These are phyloP conservation scores for Andrena flavipes DNA, from an alignment of 2,888 invertebrate species.

Conservation along the genomic window DNA sequence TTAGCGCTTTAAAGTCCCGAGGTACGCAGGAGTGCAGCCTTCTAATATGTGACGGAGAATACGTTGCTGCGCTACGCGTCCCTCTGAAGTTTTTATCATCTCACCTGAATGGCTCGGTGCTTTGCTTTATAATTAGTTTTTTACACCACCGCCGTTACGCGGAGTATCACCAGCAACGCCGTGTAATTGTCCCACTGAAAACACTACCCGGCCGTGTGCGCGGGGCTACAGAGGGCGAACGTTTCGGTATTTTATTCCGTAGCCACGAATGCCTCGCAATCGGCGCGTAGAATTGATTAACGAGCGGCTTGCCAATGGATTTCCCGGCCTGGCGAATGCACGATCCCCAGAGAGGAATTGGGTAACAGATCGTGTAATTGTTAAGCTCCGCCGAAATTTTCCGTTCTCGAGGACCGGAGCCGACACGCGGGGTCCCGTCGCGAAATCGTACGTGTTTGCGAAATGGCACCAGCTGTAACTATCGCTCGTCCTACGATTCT, in stretches of 20 bases:
- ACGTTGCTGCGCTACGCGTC: no score
- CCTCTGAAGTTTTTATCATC: no score
- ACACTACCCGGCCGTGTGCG: background rate
- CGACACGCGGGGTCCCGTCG: background rate
- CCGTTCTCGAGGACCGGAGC: background rate
- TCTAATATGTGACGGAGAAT: no score
- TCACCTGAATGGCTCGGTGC: no score
- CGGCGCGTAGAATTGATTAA: slow-evolving; percentile 67
- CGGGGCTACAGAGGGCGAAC: background rate
- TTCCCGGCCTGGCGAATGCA: slow-evolving; percentile 50
- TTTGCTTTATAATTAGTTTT: background rate
- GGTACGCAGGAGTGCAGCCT: no score
- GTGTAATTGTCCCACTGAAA: slow-evolving; percentile 2
- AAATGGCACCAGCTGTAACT: slow-evolving; percentile 21
- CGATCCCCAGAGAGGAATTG: slow-evolving; percentile 57
- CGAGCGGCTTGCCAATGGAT: slow-evolving; percentile 63
- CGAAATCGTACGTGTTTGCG: slow-evolving; percentile 9
- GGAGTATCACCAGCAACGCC: background rate
- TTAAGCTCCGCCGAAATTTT: slow-evolving; percentile 65
- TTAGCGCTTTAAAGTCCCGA: no score
- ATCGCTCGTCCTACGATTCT: background rate
- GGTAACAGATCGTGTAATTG: slow-evolving; percentile 70
- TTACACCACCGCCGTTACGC: background rate
- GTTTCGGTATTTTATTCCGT: slow-evolving; percentile 35
- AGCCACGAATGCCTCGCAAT: slow-evolving; percentile 42